A percentile compares a stretch with the other conserved stretches of the same genome.
Conservation (phyloP, 2,888 invertebrate species). For the Dexiosoma caninum region DNA sequence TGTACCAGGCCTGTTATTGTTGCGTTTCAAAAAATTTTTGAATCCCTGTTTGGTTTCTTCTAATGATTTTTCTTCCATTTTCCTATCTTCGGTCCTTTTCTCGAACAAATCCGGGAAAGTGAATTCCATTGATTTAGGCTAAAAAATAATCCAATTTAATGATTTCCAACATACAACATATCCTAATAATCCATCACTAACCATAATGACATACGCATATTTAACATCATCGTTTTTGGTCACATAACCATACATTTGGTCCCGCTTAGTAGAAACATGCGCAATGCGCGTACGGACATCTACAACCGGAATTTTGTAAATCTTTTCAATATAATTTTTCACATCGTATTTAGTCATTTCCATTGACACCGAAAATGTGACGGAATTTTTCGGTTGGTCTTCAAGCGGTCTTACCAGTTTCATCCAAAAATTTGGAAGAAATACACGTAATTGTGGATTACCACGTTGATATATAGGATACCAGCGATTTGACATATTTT, state of each 20-base stretch:
- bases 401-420: constrained; percentile 87
- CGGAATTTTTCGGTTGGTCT: constrained; percentile 86
- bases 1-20: constrained; percentile 84
- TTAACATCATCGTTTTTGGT: constrained; percentile 91
- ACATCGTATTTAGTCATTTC: constrained; percentile 96
- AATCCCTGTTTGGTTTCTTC: constrained; percentile 82
- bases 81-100: constrained; percentile 78
- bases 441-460: constrained; percentile 94
- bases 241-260: constrained; percentile 82
- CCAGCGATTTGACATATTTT: constrained; percentile 79
- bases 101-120: constrained; percentile 87
- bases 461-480: constrained; percentile 95
- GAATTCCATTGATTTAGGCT: constrained; percentile 86
- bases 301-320: constrained; percentile 90
- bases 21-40: constrained; percentile 81
- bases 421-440: constrained; percentile 98
- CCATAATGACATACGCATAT: constrained; percentile 87
- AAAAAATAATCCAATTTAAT: constrained; percentile 16
- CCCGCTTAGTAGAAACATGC: constrained; percentile 83
- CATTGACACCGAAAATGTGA: constrained; percentile 93
- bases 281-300: constrained; percentile 87
- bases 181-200: too few species aligned
- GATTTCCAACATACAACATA: too few species aligned
- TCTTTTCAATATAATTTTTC: constrained; percentile 95
- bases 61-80: constrained; percentile 82